phyloP scores from a whole-genome alignment of 2,113 vertebrate genomes.

The Boleophthalmus pectinirostris region DNA sequence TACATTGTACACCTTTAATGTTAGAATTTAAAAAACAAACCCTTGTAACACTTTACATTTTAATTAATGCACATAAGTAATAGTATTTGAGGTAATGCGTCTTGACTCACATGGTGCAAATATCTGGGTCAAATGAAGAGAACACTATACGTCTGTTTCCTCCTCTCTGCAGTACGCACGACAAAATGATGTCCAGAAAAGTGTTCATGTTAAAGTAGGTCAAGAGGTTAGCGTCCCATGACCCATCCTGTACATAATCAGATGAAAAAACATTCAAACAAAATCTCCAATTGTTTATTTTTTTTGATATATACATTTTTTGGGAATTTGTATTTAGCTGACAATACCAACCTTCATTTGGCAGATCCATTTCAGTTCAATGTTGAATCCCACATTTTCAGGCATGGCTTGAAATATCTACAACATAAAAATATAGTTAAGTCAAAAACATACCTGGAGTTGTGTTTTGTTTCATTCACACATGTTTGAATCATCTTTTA shows the following conservation, averaged over 20 bases:
- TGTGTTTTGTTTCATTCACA: no score
- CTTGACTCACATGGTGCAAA: slow-evolving; percentile 92
- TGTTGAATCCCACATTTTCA: slow-evolving; percentile 93
- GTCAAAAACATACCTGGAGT: background rate
- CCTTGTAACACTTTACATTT: no score
- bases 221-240: slow-evolving; percentile 93
- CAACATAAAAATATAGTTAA: background rate
- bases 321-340: background rate
- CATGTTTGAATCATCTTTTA: no score
- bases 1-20: no score
- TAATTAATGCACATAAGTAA: background rate
- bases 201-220: slow-evolving; percentile 96
- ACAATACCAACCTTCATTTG: slow-evolving; percentile 84
- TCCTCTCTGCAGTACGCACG: slow-evolving; percentile 87
- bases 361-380: slow-evolving; percentile 97
- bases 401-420: slow-evolving; percentile 92
- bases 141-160: slow-evolving; percentile 89
- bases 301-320: background rate
- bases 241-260: slow-evolving; percentile 80
- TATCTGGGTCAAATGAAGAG: slow-evolving; percentile 94
- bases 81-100: background rate
- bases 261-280: background rate
- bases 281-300: no score
- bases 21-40: no score
- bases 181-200: slow-evolving; percentile 90